Conservation (phyloP, 2,797 vertebrate species). For the Enteromius fasciolatus region DNA sequence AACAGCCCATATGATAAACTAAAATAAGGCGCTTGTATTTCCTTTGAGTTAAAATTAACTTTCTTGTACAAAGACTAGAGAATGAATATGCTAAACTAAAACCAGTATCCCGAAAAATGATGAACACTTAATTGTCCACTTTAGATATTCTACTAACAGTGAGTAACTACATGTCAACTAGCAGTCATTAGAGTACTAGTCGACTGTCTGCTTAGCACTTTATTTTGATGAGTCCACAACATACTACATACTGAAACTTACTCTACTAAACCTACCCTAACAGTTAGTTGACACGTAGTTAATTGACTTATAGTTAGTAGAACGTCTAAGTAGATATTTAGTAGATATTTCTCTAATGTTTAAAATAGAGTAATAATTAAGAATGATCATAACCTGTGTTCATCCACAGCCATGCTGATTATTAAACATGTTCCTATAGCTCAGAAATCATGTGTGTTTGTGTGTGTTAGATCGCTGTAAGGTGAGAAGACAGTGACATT, state of each 20-base stretch:
- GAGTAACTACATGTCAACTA: too few relatives aligned
- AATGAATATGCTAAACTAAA: constrained; percentile 32
- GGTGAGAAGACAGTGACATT: constrained; percentile 68
- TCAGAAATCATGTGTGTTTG: neutral
- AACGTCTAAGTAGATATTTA: too few relatives aligned
- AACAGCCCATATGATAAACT: constrained; percentile 21
- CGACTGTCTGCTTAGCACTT: too few relatives aligned
- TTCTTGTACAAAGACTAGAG: constrained; percentile 16
- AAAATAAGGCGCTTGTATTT: constrained; percentile 15
- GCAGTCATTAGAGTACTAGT: too few relatives aligned
- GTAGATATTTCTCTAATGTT: neutral
- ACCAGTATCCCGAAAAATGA: neutral
- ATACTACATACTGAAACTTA: too few relatives aligned
- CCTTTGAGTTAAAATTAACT: constrained; percentile 50
- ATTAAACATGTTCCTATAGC: neutral
- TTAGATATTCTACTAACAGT: too few relatives aligned
- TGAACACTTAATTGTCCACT: too few relatives aligned
- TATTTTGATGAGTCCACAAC: too few relatives aligned
- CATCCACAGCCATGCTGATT: neutral
- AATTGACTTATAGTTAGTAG: too few relatives aligned
- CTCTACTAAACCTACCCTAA: too few relatives aligned
- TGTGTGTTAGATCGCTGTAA: constrained; percentile 45
- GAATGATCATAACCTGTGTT: neutral
- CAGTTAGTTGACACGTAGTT: too few relatives aligned
- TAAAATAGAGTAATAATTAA: neutral